Evolutionary conservation across 2,797 vertebrate genomes (phyloP), one percentile per base, ranked within the genome.

Genomic region (Carapus acus): DNA sequence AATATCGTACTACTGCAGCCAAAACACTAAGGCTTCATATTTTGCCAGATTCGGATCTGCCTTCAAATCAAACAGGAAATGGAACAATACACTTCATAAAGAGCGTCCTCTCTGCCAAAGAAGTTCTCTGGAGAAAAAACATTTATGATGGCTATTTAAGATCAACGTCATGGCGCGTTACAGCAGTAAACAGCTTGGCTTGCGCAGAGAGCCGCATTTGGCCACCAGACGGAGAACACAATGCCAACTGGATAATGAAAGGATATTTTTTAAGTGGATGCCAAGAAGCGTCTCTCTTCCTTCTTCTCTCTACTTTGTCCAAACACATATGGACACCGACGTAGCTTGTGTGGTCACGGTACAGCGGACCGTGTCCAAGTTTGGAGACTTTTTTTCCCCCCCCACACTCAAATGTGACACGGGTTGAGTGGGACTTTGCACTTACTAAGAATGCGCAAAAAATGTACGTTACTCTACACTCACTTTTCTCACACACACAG

Each of bases 61-160:
- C 67, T 71, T 63, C 71, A 37, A 54, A 48, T 75, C 57, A 46
- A 74, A 76, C 68, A 76, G 78, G 67, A 73, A 75, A 67, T 56
- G 49, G 65, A 58, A 69, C 57, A 70, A 62, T 75, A 52, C 33
- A 62, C 78, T 76, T 78, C 70, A 72, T 73, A 57, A 74, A 79
- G 61, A 76, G 68, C 56, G 17, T 38, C 54, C 6, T 29, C 14
- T 51, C 58, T 74, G 74, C 71, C 76, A 71, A 45, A 11, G 29
- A 65, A 36, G 34, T 42, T 9, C 20, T 61, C 43, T 49, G 68
- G 48, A 66, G 61, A 77, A 77, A 62, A 37, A 23, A 58, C 42
- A 73, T 77, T 71, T 39, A 64, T 64, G 43, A 60, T 65, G 45
- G 55, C 55, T 17, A 66, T 62, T 72, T 69, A 70, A 74, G 69